Conservation (phyloP, 2,797 vertebrate species). For the Bufotes viridis region DNA sequence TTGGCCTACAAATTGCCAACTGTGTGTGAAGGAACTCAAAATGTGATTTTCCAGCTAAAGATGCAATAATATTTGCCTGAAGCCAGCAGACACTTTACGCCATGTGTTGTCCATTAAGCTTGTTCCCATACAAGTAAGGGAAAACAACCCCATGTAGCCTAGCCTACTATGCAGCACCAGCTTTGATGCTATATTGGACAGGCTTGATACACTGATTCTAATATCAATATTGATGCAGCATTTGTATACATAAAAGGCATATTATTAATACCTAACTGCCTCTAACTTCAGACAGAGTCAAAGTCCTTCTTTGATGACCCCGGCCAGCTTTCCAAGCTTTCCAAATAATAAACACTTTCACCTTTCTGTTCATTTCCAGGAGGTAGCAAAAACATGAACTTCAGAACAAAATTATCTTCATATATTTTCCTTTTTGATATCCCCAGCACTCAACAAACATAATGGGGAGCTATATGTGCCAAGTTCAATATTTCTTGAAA, state of each 20-base stretch:
- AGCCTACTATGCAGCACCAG: background rate
- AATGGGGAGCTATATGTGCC: constrained; percentile 28
- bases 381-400: constrained; percentile 56
- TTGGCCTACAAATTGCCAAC: no score
- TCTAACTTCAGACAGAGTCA: constrained; percentile 7
- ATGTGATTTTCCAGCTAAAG: background rate
- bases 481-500: constrained; percentile 61
- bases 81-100: background rate
- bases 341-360: constrained; percentile 59
- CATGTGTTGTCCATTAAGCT: constrained; percentile 6
- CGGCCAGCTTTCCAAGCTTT: constrained; percentile 22
- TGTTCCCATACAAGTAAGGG: background rate
- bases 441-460: constrained; percentile 46
- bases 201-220: constrained; percentile 14
- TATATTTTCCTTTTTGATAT: constrained; percentile 59
- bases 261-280: constrained; percentile 46
- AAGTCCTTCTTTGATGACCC: constrained; percentile 45
- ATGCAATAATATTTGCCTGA: background rate
- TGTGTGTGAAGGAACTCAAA: no score
- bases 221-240: constrained; percentile 40
- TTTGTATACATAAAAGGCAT: constrained; percentile 36
- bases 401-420: constrained; percentile 56
- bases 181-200: background rate
- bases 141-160: background rate
- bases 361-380: constrained; percentile 54